Evolutionary conservation across 2,888 invertebrate species (phyloP), one percentile per base, ranked within the genome.

Genomic region (Agriopis aurantiaria): DNA sequence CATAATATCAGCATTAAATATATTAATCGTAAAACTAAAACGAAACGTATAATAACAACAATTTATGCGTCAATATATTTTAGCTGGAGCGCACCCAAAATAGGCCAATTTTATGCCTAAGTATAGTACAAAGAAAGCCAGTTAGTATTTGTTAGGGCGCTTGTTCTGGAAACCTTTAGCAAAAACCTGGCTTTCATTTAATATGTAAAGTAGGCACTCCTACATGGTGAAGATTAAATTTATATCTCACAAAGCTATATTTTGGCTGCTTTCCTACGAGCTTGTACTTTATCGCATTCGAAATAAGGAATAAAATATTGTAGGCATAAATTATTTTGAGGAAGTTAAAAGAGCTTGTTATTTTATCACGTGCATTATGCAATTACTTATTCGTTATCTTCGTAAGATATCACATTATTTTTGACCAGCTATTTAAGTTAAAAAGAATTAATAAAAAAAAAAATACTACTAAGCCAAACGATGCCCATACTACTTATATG

Each of bases 121-220:
- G 49, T 55, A 6, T 33, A 64, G 40, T 7, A 40, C 64, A 55
- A 55, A 58, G 58, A 58, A 17, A 17, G 1, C 17, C 14, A 14
- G 46, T 46, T 48, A 46, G 58, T 46, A 12, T 58, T n/a, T 46
- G 9, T 12, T n/a, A 5, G 33, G 59, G 68, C 33, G 14, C 55
- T 41, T 56, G 45, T 69, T 60, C 23, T 10, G 8, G 57, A 52
- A 17, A 11, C 45, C 41, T 55, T 71, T 63, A 55, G 8, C 48
- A 53, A 60, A 63, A 65, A 60, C 46, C 58, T 65, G 43, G 56
- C 48, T 48, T 60, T 65, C 68, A 65, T 73, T 70, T 65, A 63
- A 46, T 73, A 73, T 73, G 69, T 65, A 70, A 73, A 73, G 63
- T 10, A 65, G 57, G 45, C 53, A 46, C 59, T 41, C 49, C 41